phyloP scores from a whole-genome alignment of 2,888 invertebrate genomes.

The Schizotus pectinicornis region DNA sequence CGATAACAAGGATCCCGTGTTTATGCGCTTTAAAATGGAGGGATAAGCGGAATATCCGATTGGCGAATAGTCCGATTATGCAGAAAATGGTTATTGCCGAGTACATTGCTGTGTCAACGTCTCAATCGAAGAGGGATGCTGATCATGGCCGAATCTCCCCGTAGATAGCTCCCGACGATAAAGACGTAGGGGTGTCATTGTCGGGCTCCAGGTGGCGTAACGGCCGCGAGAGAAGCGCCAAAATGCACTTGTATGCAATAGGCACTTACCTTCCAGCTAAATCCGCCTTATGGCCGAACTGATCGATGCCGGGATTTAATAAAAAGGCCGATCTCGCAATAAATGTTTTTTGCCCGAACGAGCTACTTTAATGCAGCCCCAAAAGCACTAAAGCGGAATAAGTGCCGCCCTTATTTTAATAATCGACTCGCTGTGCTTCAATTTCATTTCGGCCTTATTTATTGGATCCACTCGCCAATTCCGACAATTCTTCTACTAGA shows the following conservation, averaged over 20 bases:
- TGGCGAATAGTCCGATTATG: slow-evolving; percentile 50
- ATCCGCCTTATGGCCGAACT: slow-evolving; percentile 49
- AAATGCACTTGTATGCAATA: slow-evolving; percentile 51
- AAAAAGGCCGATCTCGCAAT: slow-evolving; percentile 51
- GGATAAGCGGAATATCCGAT: too few relatives aligned
- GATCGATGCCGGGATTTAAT: slow-evolving; percentile 55
- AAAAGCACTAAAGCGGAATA: slow-evolving; percentile 24
- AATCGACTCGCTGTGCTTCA: slow-evolving; percentile 23
- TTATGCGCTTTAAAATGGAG: too few relatives aligned
- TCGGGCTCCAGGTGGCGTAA: slow-evolving; percentile 41
- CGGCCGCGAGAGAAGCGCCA: slow-evolving; percentile 32
- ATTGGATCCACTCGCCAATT: slow-evolving; percentile 19
- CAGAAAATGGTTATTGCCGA: slow-evolving; percentile 54
- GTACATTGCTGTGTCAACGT: slow-evolving; percentile 57
- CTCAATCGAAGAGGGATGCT: slow-evolving; percentile 46
- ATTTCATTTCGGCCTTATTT: slow-evolving; percentile 25
- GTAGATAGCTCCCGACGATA: slow-evolving; percentile 41
- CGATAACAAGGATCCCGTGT: too few relatives aligned
- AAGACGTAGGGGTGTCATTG: slow-evolving; percentile 46
- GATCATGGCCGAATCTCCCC: slow-evolving; percentile 51
- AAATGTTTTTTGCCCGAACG: slow-evolving; percentile 45
- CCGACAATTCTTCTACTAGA: slow-evolving; percentile 10
- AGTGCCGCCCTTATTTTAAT: slow-evolving; percentile 24
- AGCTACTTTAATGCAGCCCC: slow-evolving; percentile 19
- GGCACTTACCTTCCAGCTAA: slow-evolving; percentile 46